Percentiles rank a stretch among this genome's conserved stretches.
Conservation (phyloP, 2,888 invertebrate species). For the Perithous albicinctus region DNA sequence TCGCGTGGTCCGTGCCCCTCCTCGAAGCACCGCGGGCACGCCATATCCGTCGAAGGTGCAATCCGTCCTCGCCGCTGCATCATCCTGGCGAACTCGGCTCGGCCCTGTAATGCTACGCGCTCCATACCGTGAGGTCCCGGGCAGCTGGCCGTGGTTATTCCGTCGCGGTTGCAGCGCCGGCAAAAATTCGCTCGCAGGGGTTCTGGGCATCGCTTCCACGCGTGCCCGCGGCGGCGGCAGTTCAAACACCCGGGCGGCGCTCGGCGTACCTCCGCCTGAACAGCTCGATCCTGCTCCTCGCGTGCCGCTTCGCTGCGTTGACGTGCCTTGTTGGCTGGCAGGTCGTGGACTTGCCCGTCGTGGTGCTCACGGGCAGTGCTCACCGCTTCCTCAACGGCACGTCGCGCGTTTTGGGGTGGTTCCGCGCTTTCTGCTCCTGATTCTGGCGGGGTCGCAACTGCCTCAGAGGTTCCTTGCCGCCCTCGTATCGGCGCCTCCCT, state of each 20-base stretch:
- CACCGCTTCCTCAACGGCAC: neutral
- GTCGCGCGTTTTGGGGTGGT: too few relatives aligned
- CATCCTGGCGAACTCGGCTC: neutral
- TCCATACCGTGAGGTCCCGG: neutral
- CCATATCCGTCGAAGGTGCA: neutral
- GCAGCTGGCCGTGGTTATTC: neutral
- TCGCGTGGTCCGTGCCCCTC: too few relatives aligned
- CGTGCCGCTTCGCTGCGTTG: neutral
- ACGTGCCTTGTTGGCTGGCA: neutral
- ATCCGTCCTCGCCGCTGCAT: too few relatives aligned
- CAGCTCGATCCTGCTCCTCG: neutral
- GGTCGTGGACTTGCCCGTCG: neutral
- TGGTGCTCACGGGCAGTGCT: neutral
- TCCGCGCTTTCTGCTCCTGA: too few relatives aligned
- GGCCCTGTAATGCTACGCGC: neutral
- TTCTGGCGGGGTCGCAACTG: too few relatives aligned
- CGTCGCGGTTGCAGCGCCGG: conserved; percentile 9
- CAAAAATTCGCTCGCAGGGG: neutral
- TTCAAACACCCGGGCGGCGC: too few relatives aligned
- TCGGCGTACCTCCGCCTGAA: neutral
- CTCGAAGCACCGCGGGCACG: too few relatives aligned
- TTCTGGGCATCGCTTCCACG: neutral
- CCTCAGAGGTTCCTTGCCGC: too few relatives aligned
- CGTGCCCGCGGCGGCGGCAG: neutral
- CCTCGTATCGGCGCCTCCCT: too few relatives aligned